Percentiles rank a stretch among this genome's conserved stretches.
Evolutionary conservation across 2,888 invertebrate species (phyloP).

Genomic region (Ormia ochracea): DNA sequence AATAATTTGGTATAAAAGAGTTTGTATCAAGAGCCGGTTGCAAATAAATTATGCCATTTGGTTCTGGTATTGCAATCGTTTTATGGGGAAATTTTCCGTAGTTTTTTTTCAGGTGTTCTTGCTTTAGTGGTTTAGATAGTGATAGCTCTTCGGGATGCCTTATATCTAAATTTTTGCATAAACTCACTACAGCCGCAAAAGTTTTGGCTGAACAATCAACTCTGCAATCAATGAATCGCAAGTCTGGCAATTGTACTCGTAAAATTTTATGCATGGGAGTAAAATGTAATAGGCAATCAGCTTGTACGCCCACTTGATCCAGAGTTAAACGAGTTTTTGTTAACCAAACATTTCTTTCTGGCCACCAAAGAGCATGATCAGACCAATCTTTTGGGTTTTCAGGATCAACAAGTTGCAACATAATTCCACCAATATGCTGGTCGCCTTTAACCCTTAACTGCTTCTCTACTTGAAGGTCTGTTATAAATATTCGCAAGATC

Average conservation of each 20-base stretch:
- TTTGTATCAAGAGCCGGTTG: slow-evolving; percentile 85
- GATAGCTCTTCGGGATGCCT: slow-evolving; percentile 98
- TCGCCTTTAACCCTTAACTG: slow-evolving; percentile 96
- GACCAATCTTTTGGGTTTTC: slow-evolving; percentile 99
- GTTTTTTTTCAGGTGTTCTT: slow-evolving; percentile 90
- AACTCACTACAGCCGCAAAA: slow-evolving; percentile 91
- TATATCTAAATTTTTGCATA: slow-evolving; percentile 94
- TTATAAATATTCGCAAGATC: slow-evolving; percentile 95
- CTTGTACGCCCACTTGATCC: slow-evolving; percentile 97
- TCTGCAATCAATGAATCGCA: slow-evolving; percentile 91
- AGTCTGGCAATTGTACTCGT: slow-evolving; percentile 93
- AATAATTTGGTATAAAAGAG: slow-evolving; percentile 88
- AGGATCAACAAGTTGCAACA: slow-evolving; percentile 97
- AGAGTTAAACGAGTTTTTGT: slow-evolving; percentile 94
- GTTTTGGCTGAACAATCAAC: slow-evolving; percentile 98
- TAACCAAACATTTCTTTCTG: slow-evolving; percentile 95
- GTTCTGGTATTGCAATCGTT: slow-evolving; percentile 72
- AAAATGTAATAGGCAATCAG: slow-evolving; percentile 94
- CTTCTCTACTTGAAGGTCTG: slow-evolving; percentile 92
- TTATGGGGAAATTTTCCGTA: slow-evolving; percentile 84
- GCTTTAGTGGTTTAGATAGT: slow-evolving; percentile 91
- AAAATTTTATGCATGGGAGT: slow-evolving; percentile 98
- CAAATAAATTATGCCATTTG: slow-evolving; percentile 75
- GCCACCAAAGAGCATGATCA: slow-evolving; percentile 99
- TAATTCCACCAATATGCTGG: slow-evolving; percentile 97